A percentile compares a stretch with the other conserved stretches of the same genome.
Conservation (phyloP, 92 coral and sea anemone genomes). For the Zoanthus sansibaricus region DNA sequence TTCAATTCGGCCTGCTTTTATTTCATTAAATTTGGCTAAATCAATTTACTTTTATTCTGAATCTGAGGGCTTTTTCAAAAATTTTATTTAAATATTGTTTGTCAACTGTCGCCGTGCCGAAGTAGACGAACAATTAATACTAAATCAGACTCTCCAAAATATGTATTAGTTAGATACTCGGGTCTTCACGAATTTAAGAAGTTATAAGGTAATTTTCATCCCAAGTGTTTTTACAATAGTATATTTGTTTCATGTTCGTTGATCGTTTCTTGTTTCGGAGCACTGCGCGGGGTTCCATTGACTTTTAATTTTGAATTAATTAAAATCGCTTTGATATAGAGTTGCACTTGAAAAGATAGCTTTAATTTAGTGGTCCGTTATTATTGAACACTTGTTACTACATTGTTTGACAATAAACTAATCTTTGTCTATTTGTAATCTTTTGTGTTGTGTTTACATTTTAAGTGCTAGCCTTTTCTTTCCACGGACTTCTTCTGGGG, state of each 20-base stretch:
- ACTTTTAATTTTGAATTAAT: conserved; percentile 41
- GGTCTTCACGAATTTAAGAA: conserved; percentile 16
- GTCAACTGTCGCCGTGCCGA: conserved; percentile 2
- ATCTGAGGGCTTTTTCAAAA: not conserved
- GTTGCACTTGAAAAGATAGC: conserved; percentile 52
- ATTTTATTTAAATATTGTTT: not conserved
- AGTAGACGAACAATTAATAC: not conserved
- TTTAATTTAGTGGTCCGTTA: conserved; percentile 44
- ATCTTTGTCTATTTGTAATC: conserved; percentile 70
- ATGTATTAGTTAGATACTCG: conserved; percentile 1
- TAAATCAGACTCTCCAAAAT: not conserved
- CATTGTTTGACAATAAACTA: conserved; percentile 67
- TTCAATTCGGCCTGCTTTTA: not conserved
- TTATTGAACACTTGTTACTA: conserved; percentile 40
- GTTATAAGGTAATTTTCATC: not conserved
- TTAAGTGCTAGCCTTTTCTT: conserved; percentile 60
- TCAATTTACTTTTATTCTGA: not conserved
- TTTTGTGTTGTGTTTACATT: conserved; percentile 72
- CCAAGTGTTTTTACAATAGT: not conserved
- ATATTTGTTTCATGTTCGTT: not conserved
- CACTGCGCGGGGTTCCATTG: conserved; percentile 18
- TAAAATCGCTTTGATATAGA: conserved; percentile 48
- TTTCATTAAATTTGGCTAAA: not conserved
- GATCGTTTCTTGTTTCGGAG: not conserved
- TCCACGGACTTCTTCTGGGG: conserved; percentile 27